phyloP scores from a whole-genome alignment of 2,113 vertebrate species.

The Cebus imitator region DNA sequence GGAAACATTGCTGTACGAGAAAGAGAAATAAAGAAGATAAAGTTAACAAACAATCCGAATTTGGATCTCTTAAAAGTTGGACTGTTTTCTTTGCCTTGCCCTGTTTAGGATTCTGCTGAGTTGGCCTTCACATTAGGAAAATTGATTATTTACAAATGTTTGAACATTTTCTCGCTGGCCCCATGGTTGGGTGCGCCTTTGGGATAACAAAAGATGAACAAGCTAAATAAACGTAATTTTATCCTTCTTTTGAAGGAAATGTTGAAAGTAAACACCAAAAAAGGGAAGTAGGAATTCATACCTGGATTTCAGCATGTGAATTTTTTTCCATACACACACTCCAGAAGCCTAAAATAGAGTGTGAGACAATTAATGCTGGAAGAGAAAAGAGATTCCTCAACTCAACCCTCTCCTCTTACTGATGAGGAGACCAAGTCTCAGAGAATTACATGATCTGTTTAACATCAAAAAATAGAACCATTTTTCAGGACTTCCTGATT shows the following conservation, averaged over 20 bases:
- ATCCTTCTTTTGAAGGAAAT: neutral
- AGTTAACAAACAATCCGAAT: neutral
- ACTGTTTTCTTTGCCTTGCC: constrained; percentile 31
- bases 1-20: neutral
- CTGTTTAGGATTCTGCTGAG: neutral
- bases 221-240: neutral
- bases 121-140: neutral
- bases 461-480: neutral
- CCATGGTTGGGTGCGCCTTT: constrained; percentile 43
- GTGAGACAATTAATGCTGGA: neutral
- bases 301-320: neutral
- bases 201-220: constrained; percentile 33
- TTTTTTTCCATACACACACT: neutral
- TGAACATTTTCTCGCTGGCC: constrained; percentile 55
- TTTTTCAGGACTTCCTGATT: neutral
- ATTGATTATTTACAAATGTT: constrained; percentile 49
- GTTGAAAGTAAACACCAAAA: constrained; percentile 10
- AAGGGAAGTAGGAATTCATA: neutral
- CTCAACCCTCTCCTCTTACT: neutral
- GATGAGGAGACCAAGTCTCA: constrained; percentile 37
- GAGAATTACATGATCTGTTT: neutral
- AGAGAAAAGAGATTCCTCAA: neutral
- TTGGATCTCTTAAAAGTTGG: neutral
- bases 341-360: neutral
- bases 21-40: neutral